Base-by-base conservation (phyloP, 2,888 invertebrate genomes). In the Slavum lentiscoides region DNA sequence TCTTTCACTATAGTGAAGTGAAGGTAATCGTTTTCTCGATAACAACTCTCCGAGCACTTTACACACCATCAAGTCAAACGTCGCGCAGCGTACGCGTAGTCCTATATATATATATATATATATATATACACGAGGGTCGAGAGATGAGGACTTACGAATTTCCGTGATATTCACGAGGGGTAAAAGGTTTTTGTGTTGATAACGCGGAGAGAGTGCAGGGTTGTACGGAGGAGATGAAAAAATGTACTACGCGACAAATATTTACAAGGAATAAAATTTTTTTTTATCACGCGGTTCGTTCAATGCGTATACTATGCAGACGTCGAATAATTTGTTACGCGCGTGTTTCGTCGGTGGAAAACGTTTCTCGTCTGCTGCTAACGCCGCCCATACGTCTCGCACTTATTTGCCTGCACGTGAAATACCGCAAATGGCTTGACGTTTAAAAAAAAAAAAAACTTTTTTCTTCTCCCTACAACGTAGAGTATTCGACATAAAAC, bases 141-240 rank as follows among this genome's bases (percentile, higher is more conserved):
- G 64, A 8, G 19, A 19, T 19, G 55, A 19, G 74, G 64, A 55
- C n/a, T 66, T 58, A 23, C 37, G 55, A 58, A 66, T 74, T 19
- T 53, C 19, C 39, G 13, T 7, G 74, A 74, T 66, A 55, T 74
- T 66, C 39, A 39, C 55, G 23, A 15, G 53, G 62, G 55, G 37
- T 74, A 74, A 74, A 74, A 74, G 55, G 66, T 74, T 66, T 64
- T 53, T 39, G 30, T 58, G 49, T 74, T 64, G 74, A 66, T 39
- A 66, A 30, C 30, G 43, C 23, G 53, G 21, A 53, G 43, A 49
- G n/a, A 13, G 62, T 21, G n/a, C n/a, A n/a, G 15, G 19, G 13
- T 37, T n/a, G n/a, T 9, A n/a, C 30, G 15, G 5, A 64, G 37
- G 21, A 21, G 30, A 9, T n/a, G 30, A 62, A 53, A 64, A 74